Percentiles rank a stretch among this genome's conserved stretches.
phyloP scores from a whole-genome alignment of 2,888 invertebrate genomes.

The Apamea crenata region DNA sequence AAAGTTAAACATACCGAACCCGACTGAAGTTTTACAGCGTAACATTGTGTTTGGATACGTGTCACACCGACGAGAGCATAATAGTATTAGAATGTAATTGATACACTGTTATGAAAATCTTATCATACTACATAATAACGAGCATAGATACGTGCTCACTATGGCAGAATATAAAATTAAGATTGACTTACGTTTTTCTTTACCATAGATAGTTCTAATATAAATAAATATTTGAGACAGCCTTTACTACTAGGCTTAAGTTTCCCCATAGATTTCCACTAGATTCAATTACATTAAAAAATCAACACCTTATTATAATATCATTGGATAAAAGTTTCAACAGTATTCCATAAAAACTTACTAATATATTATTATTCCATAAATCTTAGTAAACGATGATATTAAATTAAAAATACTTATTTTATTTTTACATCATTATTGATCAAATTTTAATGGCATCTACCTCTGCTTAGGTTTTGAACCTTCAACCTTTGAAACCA shows the following conservation, averaged over 20 bases:
- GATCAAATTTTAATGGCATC: background rate
- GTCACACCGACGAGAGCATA: slow-evolving; percentile 63
- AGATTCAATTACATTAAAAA: background rate
- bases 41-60: slow-evolving; percentile 48
- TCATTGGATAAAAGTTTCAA: background rate
- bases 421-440: background rate
- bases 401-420: background rate
- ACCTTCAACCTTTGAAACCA: slow-evolving; percentile 13
- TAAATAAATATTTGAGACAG: background rate
- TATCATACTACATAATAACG: background rate
- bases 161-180: background rate
- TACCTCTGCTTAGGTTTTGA: background rate
- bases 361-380: background rate
- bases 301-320: background rate
- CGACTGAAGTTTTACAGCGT: slow-evolving; percentile 58
- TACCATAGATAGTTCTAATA: background rate
- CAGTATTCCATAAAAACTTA: background rate
- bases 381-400: background rate
- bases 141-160: background rate
- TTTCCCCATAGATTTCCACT: background rate
- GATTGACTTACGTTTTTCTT: background rate
- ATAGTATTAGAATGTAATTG: background rate
- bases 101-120: background rate
- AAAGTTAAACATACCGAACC: slow-evolving; percentile 62
- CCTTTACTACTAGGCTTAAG: background rate